phyloP scores from a whole-genome alignment of 2,797 vertebrate species.

The Orestias chungarensis region DNA sequence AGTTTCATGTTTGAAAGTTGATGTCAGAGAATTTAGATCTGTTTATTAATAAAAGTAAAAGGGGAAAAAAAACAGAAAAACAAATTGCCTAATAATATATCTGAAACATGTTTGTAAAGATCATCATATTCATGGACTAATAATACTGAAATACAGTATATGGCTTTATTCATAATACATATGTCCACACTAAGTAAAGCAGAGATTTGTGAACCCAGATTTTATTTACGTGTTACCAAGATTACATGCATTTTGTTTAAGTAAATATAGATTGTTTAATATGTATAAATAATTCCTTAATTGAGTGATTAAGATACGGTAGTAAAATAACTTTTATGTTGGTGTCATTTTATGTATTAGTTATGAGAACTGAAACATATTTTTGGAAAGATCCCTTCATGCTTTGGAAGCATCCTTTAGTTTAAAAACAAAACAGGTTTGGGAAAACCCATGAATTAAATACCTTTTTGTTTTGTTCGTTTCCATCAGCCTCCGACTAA shows the following conservation, averaged over 20 bases:
- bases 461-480: slow-evolving; percentile 17
- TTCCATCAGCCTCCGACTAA: slow-evolving; percentile 12
- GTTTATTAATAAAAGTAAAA: too few species aligned
- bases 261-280: background rate
- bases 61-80: too few species aligned
- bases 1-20: background rate
- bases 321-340: background rate
- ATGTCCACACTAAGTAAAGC: background rate
- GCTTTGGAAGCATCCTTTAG: background rate
- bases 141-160: background rate
- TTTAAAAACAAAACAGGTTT: background rate
- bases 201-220: background rate
- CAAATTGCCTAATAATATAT: background rate
- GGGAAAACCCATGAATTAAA: background rate
- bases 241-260: background rate
- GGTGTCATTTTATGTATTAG: background rate
- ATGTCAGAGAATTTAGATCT: background rate
- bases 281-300: background rate
- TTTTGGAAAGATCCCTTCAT: background rate
- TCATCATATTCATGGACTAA: background rate
- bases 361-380: background rate
- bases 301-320: background rate
- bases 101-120: background rate
- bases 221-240: background rate
- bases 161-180: too few species aligned